Evolutionary conservation across 2,113 vertebrate genomes (phyloP).

Genomic region (Daubentonia madagascariensis): DNA sequence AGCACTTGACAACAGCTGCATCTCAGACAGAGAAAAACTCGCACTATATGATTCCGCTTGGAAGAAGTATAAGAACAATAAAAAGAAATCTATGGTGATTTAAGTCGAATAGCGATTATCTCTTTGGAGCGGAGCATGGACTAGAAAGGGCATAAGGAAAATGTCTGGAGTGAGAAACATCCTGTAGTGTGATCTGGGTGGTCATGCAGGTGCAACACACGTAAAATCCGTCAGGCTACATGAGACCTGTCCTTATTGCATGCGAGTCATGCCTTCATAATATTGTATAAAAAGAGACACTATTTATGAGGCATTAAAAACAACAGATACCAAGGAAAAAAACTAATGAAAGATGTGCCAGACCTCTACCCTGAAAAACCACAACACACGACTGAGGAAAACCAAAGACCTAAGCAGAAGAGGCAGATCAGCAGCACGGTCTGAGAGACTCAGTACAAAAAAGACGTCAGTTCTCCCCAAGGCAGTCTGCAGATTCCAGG

Average conservation of each 20-base stretch:
- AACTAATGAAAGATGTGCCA: too few species aligned
- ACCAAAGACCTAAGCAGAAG: background rate
- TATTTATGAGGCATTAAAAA: background rate
- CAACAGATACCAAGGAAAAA: background rate
- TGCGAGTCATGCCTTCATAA: background rate
- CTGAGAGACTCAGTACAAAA: too few species aligned
- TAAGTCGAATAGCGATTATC: background rate
- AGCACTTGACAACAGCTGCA: background rate
- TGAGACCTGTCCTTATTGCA: background rate
- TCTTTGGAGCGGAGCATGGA: background rate
- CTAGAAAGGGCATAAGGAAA: background rate
- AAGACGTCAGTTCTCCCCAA: background rate
- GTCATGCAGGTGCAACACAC: background rate
- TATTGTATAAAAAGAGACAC: fast-evolving
- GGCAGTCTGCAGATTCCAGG: background rate
- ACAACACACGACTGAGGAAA: background rate
- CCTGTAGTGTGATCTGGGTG: fast-evolving
- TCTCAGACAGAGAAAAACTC: background rate
- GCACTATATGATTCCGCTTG: background rate
- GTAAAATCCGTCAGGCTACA: fast-evolving
- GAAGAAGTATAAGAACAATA: background rate
- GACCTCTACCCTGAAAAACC: background rate
- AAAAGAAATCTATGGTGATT: background rate
- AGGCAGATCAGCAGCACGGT: fast-evolving
- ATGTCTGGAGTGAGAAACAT: background rate